Evolutionary conservation across 2,113 vertebrate genomes (phyloP).

Genomic region (Eptatretus burgeri): DNA sequence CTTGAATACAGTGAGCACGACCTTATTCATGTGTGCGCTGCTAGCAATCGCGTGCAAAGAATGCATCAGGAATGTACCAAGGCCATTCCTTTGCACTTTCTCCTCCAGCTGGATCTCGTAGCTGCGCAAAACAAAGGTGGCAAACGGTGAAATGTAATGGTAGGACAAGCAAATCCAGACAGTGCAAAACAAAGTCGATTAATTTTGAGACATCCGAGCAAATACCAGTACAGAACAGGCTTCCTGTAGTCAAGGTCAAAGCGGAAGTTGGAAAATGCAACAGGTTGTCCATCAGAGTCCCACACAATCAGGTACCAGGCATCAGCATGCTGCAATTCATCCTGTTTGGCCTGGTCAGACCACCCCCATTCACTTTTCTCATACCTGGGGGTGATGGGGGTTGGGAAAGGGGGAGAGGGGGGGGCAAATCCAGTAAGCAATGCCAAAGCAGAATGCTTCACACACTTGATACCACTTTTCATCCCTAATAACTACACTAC

Average conservation of each 20-base stretch:
- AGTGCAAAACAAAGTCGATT: background rate
- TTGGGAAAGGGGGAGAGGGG: background rate
- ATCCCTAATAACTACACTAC: no score
- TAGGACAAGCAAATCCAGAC: background rate
- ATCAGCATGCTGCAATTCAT: slow-evolving; percentile 56
- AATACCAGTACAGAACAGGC: slow-evolving; percentile 63
- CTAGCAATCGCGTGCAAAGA: slow-evolving; percentile 66
- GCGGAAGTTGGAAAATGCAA: slow-evolving; percentile 69
- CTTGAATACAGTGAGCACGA: slow-evolving; percentile 75
- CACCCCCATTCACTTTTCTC: slow-evolving; percentile 75
- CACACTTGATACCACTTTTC: no score
- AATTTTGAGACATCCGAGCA: background rate
- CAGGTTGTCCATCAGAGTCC: slow-evolving; percentile 23
- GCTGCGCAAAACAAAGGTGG: slow-evolving; percentile 16
- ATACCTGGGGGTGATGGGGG: slow-evolving; percentile 21
- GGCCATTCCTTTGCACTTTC: slow-evolving; percentile 44
- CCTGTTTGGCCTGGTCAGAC: slow-evolving; percentile 61
- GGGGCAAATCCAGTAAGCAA: background rate
- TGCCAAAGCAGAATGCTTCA: background rate
- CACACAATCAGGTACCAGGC: slow-evolving; percentile 61
- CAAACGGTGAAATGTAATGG: background rate
- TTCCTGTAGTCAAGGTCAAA: slow-evolving; percentile 67
- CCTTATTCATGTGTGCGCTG: slow-evolving; percentile 83
- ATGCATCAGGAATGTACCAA: slow-evolving; percentile 72
- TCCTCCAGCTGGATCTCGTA: slow-evolving; percentile 72